Evolutionary conservation across 2,888 invertebrate genomes (phyloP), one percentile per base, ranked within the genome.

Genomic region (Pomacea canaliculata): DNA sequence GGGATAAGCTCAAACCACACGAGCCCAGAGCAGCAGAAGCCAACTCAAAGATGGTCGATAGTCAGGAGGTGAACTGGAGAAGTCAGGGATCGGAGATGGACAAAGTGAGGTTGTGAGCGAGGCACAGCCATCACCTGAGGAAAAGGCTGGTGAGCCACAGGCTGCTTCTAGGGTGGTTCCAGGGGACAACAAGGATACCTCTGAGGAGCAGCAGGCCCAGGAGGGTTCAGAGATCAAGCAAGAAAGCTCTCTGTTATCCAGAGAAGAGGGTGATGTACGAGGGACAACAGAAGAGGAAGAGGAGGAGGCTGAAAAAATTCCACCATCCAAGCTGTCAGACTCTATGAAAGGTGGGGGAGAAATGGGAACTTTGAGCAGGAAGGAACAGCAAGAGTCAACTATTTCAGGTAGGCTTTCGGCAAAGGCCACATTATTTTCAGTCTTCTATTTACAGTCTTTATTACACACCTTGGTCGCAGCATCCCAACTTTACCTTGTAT

Each of bases 331-430:
- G 18, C 7, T 63, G 63, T 56, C 70, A n/a, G 65, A 51, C 23
- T 60, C 56, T 19, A 19, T 69, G 70, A 75, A 65, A 37, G 65
- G 62, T 7, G 69, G 46, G 10, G 70, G 62, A n/a, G 75, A 70
- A 65, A 71, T 66, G n/a, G 65, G 48, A 51, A n/a, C 49, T 63
- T 48, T 65, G 72, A 19, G 8, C 16, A 16, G 51, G 16, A 56
- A 56, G 8, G 51, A 56, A 16, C 51, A 10, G 16, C 51, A 56
- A 56, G 51, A 56, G 12, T 13, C 8, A 7, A 8, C 10, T 10
- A 16, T 56, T 56, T 56, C 51, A 56, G 51, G 51, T 56, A 56
- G 16, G 51, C 51, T 56, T 56, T 37, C 3, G 5, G 37, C 37
- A 37, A 37, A 37, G 37, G 5, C 37, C 37, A 37, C 37, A 37